A percentile compares a stretch with the other conserved stretches of the same genome.
Conservation (phyloP, 2,797 vertebrate species). For the Ptychobarbus kaznakovi region DNA sequence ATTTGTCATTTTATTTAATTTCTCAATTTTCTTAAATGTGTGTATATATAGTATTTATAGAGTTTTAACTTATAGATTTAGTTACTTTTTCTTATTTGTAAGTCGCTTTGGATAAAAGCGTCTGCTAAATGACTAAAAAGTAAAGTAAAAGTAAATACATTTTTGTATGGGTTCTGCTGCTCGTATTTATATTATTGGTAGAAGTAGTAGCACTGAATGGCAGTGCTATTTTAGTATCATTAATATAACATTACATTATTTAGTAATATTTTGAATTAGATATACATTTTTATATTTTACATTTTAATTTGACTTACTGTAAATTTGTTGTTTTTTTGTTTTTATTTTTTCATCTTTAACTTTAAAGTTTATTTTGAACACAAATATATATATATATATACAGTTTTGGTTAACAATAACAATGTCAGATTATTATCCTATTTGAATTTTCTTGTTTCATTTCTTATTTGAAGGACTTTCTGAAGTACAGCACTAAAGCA, state of each 20-base stretch:
- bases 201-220: neutral
- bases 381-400: neutral
- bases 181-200: neutral
- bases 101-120: too few species aligned
- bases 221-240: neutral
- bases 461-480: conserved; percentile 83
- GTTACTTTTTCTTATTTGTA: too few species aligned
- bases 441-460: neutral
- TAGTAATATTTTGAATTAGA: neutral
- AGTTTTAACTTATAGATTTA: too few species aligned
- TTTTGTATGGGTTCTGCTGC: neutral
- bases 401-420: neutral
- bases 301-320: too few species aligned
- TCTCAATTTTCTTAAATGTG: too few species aligned
- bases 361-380: neutral
- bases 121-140: too few species aligned
- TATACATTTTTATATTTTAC: too few species aligned
- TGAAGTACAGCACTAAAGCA: conserved; percentile 94
- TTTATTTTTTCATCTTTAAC: neutral
- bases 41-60: too few species aligned
- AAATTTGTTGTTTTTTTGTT: too few species aligned
- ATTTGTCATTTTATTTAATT: too few species aligned
- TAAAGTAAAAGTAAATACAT: too few species aligned
- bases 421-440: neutral
- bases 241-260: neutral